These are phyloP conservation scores for Pseudonaja textilis DNA, from an alignment of 2,113 vertebrate genomes.

Conservation along the genomic window DNA sequence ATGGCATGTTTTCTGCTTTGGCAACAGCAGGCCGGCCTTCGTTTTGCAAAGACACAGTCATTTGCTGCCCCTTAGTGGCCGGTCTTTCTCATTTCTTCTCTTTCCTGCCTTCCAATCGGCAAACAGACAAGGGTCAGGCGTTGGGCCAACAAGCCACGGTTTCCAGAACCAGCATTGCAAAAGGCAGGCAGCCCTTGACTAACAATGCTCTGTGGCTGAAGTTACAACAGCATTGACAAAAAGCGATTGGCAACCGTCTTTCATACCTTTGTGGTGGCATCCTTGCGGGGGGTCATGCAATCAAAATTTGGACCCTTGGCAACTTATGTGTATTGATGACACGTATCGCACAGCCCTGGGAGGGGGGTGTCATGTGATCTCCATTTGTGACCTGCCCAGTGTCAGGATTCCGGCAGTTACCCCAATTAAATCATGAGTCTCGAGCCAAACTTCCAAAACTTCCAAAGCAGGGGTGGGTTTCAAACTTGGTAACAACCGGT, in stretches of 20 bases:
- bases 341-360: too few species aligned
- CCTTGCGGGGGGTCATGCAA: accelerated
- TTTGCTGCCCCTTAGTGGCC: conserved; percentile 47
- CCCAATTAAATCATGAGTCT: too few species aligned
- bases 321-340: neutral
- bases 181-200: neutral
- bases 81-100: neutral
- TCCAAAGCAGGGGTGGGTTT: too few species aligned
- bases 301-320: neutral
- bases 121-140: neutral
- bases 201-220: neutral
- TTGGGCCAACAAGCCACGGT: neutral
- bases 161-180: neutral
- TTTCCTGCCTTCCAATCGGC: neutral
- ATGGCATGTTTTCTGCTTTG: neutral
- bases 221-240: too few species aligned
- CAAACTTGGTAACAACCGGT: too few species aligned
- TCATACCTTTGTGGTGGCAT: neutral
- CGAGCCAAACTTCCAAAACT: too few species aligned
- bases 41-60: neutral
- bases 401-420: too few species aligned
- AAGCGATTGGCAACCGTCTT: neutral
- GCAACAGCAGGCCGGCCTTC: accelerated
- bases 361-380: accelerated
- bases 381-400: neutral